Base-by-base conservation (phyloP, 2,797 vertebrate genomes). In the Mormyrus proboscirostris region DNA sequence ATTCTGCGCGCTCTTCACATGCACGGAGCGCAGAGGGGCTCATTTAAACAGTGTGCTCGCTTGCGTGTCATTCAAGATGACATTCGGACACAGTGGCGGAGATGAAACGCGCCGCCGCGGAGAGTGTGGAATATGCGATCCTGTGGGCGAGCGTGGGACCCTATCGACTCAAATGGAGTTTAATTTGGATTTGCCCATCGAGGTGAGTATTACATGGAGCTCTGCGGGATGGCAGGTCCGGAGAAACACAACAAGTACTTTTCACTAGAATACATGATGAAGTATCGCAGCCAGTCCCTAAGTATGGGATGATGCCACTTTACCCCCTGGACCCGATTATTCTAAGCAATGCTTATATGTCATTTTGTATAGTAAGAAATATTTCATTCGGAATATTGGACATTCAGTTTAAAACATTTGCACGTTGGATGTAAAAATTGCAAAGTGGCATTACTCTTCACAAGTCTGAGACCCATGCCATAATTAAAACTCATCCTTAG, bases 231-330 rank as follows among this genome's bases (percentile, higher is more conserved):
- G 44, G 57, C 87, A 88, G 87, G 87, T 49, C 87, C 29, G 2
- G 50, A 55, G 29, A 55, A 57, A 86, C 50, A 19, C 33, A 14
- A 19, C 85, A 57, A 41, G 50, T 57, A 53, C 16, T 33, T 86
- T 86, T 88, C 14, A 22, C 4, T 9, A 1, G 16, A 76, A 50
- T 88, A 22, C 25, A 25, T 88, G 50, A 76, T n/a, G 16, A 19
- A 79, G 88, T 55, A n/a, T n/a, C 8, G 38, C 12, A 41, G 9
- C 29, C 38, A 62, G 33, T 59, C 50, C 12, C 47, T 14, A 73
- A 10, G 62, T 65, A 91, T 51, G 65, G 90, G 89, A 89, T 14
- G 47, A 51, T 7, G 22, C n/a, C 33, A 8, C 16, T 41, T 79
- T 19, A 9, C 65, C 79, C n/a, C 38, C 41, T 47, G 41, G 44